These are phyloP conservation scores for Leptodactylus fallax DNA, from an alignment of 2,797 vertebrate species.

Conservation along the genomic window DNA sequence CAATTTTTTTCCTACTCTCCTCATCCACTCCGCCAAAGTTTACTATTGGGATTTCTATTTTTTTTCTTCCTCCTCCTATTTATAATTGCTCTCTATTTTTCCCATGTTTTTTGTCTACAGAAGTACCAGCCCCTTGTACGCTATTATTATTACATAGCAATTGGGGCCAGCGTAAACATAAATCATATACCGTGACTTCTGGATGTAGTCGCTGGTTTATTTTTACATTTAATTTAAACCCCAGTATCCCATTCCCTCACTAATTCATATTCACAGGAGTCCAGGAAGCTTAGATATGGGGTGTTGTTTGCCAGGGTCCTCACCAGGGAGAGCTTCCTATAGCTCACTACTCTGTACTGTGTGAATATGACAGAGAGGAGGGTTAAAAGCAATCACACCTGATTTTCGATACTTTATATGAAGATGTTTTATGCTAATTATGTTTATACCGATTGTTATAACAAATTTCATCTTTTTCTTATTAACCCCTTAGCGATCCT, in stretches of 20 bases:
- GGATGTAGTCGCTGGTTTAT: neutral
- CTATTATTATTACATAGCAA: constrained; percentile 3
- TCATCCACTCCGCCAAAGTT: constrained; percentile 58
- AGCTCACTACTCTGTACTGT: neutral
- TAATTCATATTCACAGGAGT: neutral
- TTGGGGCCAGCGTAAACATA: neutral
- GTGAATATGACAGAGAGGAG: too few relatives aligned
- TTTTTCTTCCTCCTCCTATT: constrained; percentile 32
- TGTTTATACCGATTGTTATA: too few relatives aligned
- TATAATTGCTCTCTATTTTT: constrained; percentile 52
- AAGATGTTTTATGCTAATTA: too few relatives aligned
- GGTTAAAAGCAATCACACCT: too few relatives aligned
- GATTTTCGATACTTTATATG: too few relatives aligned
- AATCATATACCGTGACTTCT: neutral
- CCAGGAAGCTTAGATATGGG: neutral
- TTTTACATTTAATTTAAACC: neutral
- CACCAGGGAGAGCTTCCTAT: neutral
- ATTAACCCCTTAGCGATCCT: neutral
- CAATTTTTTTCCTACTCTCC: constrained; percentile 62
- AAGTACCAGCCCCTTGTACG: constrained; percentile 2
- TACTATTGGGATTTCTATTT: constrained; percentile 53
- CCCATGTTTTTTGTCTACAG: constrained; percentile 36
- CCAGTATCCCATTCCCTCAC: neutral
- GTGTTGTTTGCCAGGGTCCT: neutral
- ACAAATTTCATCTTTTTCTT: too few relatives aligned